These are phyloP conservation scores for Sinelater perroti DNA, from an alignment of 2,888 invertebrate species.

Conservation along the genomic window DNA sequence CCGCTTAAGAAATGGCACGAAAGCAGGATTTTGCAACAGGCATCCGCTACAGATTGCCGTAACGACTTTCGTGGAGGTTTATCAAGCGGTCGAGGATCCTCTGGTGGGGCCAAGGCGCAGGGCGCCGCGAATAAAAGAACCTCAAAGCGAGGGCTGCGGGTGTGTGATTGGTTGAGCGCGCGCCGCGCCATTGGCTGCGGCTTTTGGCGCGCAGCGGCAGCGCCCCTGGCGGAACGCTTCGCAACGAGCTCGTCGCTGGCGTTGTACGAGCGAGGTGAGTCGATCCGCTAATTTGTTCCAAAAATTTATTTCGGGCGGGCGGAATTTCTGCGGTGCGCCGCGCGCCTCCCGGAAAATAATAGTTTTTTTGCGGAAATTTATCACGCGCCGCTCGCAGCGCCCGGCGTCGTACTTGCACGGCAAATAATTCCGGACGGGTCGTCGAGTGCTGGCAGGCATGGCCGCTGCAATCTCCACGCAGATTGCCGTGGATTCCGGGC, in stretches of 20 bases:
- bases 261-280: slow-evolving; percentile 51
- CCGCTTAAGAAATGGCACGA: no score
- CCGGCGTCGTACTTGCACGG: slow-evolving; percentile 46
- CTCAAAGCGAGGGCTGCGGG: not conserved
- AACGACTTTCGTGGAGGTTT: no score
- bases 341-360: slow-evolving; percentile 54
- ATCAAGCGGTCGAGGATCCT: no score
- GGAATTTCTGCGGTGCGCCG: slow-evolving; percentile 52
- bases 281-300: slow-evolving; percentile 52
- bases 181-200: slow-evolving; percentile 50
- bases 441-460: slow-evolving; percentile 55
- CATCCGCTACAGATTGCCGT: no score
- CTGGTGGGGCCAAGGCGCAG: no score
- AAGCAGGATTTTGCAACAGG: no score
- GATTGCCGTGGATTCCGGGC: slow-evolving; percentile 43
- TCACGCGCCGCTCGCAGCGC: slow-evolving; percentile 44
- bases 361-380: slow-evolving; percentile 59
- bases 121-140: no score
- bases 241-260: slow-evolving; percentile 40
- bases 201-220: slow-evolving; percentile 57
- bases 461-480: slow-evolving; percentile 52
- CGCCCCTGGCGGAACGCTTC: slow-evolving; percentile 58
- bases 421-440: slow-evolving; percentile 54
- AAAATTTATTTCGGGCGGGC: slow-evolving; percentile 56
- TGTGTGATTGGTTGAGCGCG: not conserved